Evolutionary conservation across 2,888 invertebrate species (phyloP), one percentile per base, ranked within the genome.

Genomic region (Crioceris asparagi): DNA sequence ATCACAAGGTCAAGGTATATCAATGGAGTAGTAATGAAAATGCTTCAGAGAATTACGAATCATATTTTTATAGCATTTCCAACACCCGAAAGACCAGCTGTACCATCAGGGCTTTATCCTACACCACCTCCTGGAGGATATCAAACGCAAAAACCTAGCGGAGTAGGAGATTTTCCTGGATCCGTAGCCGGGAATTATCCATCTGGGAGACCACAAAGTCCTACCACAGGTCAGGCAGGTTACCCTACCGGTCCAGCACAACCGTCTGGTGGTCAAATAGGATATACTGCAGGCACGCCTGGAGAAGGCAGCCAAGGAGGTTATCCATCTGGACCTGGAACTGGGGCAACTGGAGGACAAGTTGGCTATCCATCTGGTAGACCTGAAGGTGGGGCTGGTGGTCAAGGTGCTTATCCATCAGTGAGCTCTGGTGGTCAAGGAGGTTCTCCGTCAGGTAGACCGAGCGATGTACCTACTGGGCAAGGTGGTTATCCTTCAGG

Each of bases 181-280:
- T n/a, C n/a, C n/a, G n/a, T 53, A 49, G 39, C 52, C 52, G 1
- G 40, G 46, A 15, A 46, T 42, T 29, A 40, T 47, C 27, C 49
- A 55, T 19, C 42, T 46, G 41, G 54, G 56, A 21, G 58, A 60
- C 36, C 49, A 57, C 18, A 3, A 25, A 29, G 53, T 53, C 41
- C 55, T 56, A 34, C 55, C 57, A 37, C 55, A 61, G 44, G 47
- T 47, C 31, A 53, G 56, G 44, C 48, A 36, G 17, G 29, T 36
- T 36, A 32, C 40, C 49, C 25, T 51, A 27, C 38, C 32, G 15
- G 29, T 32, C 8, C 35, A 19, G 12, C 5, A 23, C 19, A 12
- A 23, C 18, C 18, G 4, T 12, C 15, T 18, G 14, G 19, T 14
- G 19, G 32, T 2, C 32, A 38, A 0, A 23, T 27, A 12, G 47